Evolutionary conservation across 1,140 invertebrate species (phyloP).

Genomic region (Sarcophaga bullata): DNA sequence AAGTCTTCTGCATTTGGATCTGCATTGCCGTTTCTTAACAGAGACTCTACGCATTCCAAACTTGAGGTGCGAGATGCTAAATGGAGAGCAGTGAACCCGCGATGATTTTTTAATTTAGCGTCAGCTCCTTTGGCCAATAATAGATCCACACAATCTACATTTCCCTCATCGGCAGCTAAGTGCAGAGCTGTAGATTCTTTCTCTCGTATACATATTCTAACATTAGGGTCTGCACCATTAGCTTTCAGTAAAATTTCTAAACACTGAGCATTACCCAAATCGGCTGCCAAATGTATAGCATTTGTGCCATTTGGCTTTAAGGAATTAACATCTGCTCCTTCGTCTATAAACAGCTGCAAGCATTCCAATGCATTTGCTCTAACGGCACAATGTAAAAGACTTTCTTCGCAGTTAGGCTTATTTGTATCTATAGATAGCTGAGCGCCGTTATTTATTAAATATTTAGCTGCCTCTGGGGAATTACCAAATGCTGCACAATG

Average conservation of each 20-base stretch:
- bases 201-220: conserved; percentile 73
- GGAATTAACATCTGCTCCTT: conserved; percentile 76
- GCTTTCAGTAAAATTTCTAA: conserved; percentile 76
- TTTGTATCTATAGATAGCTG: conserved; percentile 69
- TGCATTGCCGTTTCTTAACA: conserved; percentile 76
- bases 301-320: conserved; percentile 77
- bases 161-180: conserved; percentile 82
- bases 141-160: conserved; percentile 76
- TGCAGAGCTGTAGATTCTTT: conserved; percentile 81
- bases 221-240: conserved; percentile 71
- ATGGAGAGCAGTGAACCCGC: conserved; percentile 82
- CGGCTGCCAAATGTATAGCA: conserved; percentile 80
- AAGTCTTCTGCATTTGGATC: conserved; percentile 80
- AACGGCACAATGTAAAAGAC: conserved; percentile 81
- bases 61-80: conserved; percentile 80
- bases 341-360: conserved; percentile 75
- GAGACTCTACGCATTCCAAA: conserved; percentile 79
- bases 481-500: conserved; percentile 86
- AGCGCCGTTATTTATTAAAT: conserved; percentile 75
- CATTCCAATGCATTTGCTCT: conserved; percentile 79
- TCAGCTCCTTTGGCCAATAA: conserved; percentile 79
- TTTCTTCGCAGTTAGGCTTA: conserved; percentile 76
- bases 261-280: conserved; percentile 77
- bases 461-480: conserved; percentile 76
- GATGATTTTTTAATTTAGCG: conserved; percentile 75